phyloP scores from a whole-genome alignment of 2,888 invertebrate genomes.

The Monoplex corrugatus region DNA sequence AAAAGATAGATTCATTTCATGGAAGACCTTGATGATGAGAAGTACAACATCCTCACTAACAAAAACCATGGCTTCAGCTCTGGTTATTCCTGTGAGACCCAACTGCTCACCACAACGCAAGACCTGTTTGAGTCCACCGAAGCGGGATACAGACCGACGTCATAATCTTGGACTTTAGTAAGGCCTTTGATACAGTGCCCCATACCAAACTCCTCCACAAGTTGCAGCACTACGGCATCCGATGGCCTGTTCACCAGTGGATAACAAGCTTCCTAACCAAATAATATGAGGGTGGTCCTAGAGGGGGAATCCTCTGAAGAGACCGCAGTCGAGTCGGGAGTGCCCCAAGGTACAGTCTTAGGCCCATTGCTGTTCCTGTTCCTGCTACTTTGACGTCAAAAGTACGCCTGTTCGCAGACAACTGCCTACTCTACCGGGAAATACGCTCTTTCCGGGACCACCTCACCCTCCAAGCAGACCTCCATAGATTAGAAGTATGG shows the following conservation, averaged over 20 bases:
- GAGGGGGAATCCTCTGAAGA: slow-evolving; percentile 12
- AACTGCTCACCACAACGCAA: neutral
- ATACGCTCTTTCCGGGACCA: slow-evolving; percentile 21
- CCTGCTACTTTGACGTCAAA: neutral
- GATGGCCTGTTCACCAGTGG: neutral
- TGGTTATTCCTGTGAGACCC: slow-evolving; percentile 15
- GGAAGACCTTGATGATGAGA: too few species aligned
- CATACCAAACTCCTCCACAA: slow-evolving; percentile 11
- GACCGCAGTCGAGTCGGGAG: neutral
- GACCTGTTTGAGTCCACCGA: neutral
- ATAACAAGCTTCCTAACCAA: neutral
- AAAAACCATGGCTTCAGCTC: slow-evolving; percentile 22
- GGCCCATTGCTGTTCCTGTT: neutral
- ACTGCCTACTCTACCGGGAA: slow-evolving; percentile 24
- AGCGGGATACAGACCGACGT: neutral
- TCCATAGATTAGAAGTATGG: neutral
- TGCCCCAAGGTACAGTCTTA: slow-evolving; percentile 26
- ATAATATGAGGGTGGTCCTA: neutral
- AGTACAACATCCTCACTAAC: slow-evolving; percentile 14
- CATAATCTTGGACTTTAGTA: slow-evolving; percentile 1
- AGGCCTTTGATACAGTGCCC: slow-evolving; percentile 5
- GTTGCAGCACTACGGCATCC: neutral
- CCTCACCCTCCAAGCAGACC: slow-evolving; percentile 10
- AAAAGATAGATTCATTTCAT: too few species aligned
- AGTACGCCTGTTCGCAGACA: neutral